Conservation (phyloP, 2,888 invertebrate species). For the Cartodere bifasciata region DNA sequence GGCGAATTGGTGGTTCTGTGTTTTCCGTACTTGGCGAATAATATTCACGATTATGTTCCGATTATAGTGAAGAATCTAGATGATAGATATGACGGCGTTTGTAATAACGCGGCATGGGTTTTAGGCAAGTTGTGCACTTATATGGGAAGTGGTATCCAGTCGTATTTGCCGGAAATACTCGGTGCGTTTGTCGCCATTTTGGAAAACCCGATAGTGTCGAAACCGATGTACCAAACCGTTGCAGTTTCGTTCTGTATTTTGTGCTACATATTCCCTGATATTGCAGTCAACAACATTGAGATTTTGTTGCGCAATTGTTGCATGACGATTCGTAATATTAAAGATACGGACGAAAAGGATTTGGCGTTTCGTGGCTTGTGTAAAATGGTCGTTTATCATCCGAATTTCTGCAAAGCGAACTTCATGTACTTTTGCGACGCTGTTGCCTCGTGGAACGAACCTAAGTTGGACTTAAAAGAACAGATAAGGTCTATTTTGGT, state of each 20-base stretch:
- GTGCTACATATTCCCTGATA: constrained; percentile 98
- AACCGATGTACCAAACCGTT: constrained; percentile 96
- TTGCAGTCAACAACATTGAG: constrained; percentile 41
- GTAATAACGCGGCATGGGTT: constrained; percentile 99
- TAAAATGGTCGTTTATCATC: constrained; percentile 93
- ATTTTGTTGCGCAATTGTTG: constrained; percentile 99
- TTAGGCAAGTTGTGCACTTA: constrained; percentile 97
- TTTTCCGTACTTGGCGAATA: constrained; percentile 82
- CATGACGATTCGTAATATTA: constrained; percentile 87
- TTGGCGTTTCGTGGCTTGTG: constrained; percentile 98
- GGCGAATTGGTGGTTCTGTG: constrained; percentile 65
- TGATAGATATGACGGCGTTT: constrained; percentile 93
- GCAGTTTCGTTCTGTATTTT: constrained; percentile 99
- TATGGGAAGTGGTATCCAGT: constrained; percentile 82
- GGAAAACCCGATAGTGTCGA: constrained; percentile 86
- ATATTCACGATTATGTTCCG: constrained; percentile 90
- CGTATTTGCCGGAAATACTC: constrained; percentile 80
- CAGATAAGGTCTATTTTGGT: constrained; percentile 87
- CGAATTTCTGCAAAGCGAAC: constrained; percentile 87
- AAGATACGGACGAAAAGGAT: constrained; percentile 99
- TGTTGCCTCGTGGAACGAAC: constrained; percentile 80
- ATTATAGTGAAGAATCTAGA: constrained; percentile 92
- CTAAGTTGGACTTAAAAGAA: constrained; percentile 87
- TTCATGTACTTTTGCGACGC: constrained; percentile 99
- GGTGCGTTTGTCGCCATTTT: constrained; percentile 84